Percentiles rank a stretch among this genome's conserved stretches.
These are phyloP conservation scores for Lottia gigantea DNA, from an alignment of 2,888 invertebrate species.

Conservation along the genomic window DNA sequence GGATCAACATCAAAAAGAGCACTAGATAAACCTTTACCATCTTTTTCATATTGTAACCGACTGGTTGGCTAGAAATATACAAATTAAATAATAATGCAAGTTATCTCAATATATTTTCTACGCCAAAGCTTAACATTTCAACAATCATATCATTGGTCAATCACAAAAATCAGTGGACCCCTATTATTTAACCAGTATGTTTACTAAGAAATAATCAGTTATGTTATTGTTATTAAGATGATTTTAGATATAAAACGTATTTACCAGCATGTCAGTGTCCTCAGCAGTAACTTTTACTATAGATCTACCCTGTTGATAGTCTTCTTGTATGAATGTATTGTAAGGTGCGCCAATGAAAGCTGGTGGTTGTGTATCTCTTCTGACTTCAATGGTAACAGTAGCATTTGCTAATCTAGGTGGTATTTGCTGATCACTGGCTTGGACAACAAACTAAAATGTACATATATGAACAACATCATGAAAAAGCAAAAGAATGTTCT, in stretches of 20 bases:
- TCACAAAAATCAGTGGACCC: too few relatives aligned
- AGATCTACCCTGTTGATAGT: background rate
- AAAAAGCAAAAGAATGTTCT: too few relatives aligned
- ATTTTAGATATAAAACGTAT: too few relatives aligned
- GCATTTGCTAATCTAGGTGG: background rate
- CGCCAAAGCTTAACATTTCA: too few relatives aligned
- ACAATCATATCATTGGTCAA: too few relatives aligned
- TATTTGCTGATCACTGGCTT: background rate
- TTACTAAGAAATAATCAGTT: too few relatives aligned
- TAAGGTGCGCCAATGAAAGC: conserved; percentile 11
- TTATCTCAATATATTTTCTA: too few relatives aligned
- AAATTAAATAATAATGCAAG: too few relatives aligned
- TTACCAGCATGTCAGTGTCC: conserved; percentile 21
- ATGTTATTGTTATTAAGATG: too few relatives aligned
- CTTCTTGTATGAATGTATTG: background rate
- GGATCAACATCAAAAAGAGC: background rate
- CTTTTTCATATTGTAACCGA: background rate
- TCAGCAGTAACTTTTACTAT: conserved; percentile 21
- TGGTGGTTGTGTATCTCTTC: conserved; percentile 22
- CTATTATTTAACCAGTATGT: too few relatives aligned
- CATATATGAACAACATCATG: background rate
- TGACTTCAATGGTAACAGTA: conserved; percentile 20
- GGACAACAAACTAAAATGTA: background rate
- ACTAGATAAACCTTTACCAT: background rate
- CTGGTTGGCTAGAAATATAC: too few relatives aligned